Evolutionary conservation across 2,797 vertebrate species (phyloP).

Genomic region (Schizothorax lantsangensis): DNA sequence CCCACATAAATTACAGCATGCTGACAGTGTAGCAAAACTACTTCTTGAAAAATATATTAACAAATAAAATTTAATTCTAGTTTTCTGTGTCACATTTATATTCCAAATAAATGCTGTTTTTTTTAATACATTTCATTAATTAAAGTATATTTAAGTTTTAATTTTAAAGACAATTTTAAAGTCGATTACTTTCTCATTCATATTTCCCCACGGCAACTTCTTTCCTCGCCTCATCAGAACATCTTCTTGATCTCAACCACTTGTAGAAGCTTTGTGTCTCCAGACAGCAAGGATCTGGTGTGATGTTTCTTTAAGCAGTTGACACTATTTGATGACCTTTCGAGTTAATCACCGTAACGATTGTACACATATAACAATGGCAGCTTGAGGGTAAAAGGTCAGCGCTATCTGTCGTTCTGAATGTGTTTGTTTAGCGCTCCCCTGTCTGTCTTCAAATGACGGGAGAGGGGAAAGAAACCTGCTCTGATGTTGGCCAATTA

Average conservation of each 20-base stretch:
- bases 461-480: constrained; percentile 21
- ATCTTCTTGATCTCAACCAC: not conserved
- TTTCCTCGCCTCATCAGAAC: not conserved
- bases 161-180: not conserved
- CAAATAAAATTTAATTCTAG: not conserved
- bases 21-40: not conserved
- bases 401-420: constrained; percentile 27
- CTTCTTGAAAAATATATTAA: not conserved
- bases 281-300: not conserved
- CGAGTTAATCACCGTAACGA: constrained; percentile 32
- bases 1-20: not conserved
- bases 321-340: constrained; percentile 39
- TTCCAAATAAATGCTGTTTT: not conserved
- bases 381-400: constrained; percentile 41
- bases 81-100: not conserved
- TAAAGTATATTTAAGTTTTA: not conserved
- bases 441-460: constrained; percentile 9
- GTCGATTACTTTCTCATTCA: not conserved
- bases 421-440: constrained; percentile 38
- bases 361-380: constrained; percentile 35
- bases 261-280: constrained; percentile 2
- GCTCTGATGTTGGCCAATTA: constrained; percentile 57
- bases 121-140: not conserved
- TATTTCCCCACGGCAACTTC: not conserved
- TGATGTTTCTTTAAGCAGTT: not conserved